Base-by-base conservation (phyloP, 2,888 invertebrate genomes). In the Syritta pipiens region DNA sequence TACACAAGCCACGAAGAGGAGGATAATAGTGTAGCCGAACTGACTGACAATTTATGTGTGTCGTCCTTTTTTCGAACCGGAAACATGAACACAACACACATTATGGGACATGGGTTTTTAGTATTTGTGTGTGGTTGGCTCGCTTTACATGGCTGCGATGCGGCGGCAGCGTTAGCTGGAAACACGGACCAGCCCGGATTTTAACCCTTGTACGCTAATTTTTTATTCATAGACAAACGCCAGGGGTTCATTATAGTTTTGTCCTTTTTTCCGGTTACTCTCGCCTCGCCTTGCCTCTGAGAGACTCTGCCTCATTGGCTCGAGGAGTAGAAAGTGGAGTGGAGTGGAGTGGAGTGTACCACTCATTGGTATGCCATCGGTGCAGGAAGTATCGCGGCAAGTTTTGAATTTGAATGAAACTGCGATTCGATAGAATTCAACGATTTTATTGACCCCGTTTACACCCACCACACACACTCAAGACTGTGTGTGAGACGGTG, bases 141-240 rank as follows among this genome's bases (percentile, higher is more conserved):
- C 44, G 51, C 74, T 68, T 79, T 71, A 76, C 76, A 79, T 17
- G 19, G 17, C 28, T n/a, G n/a, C n/a, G n/a, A 77, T 71, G 68
- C 30, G 53, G 63, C 67, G 60, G 55, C 53, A 79, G 72, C 72
- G 72, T 72, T 72, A 59, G 60, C 30, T 14, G 5, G 5, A 49
- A 24, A 22, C 59, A 20, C 26, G 20, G 14, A 20, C 65, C 72
- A 77, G 72, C 72, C 77, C 72, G 79, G 79, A 79, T 68, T 68
- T 74, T 68, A 79, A 79, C 72, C 79, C 79, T 79, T 72, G 77
- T 67, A 51, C 79, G 79, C 74, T 79, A 79, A 79, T 79, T 79
- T 74, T 74, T 79, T 79, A 79, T 79, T 79, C 79, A 79, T 77
- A 77, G 77, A 77, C 77, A 65, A 77, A 72, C 72, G 77, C 59